Percentiles rank a stretch among this genome's conserved stretches.
Evolutionary conservation across 2,888 invertebrate genomes (phyloP).

Genomic region (Cheilosia impressa): DNA sequence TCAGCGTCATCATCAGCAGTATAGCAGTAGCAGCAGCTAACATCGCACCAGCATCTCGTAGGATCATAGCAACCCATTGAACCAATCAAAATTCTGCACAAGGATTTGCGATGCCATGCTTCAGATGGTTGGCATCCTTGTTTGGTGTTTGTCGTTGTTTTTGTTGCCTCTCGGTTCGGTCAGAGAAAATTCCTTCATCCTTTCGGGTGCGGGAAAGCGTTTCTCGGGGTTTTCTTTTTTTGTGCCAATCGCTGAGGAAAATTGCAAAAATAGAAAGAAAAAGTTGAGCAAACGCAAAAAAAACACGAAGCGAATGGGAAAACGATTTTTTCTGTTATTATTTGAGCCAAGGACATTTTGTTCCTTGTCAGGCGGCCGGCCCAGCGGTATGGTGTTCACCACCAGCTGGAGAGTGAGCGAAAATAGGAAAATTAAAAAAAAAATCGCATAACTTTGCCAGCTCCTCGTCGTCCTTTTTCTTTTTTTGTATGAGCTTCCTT

Average conservation of each 20-base stretch:
- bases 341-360: constrained; percentile 74
- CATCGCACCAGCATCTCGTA: constrained; percentile 62
- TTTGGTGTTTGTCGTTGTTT: constrained; percentile 61
- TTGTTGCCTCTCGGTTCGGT: constrained; percentile 44
- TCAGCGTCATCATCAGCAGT: constrained; percentile 3
- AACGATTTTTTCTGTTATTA: constrained; percentile 73
- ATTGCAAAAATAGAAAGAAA: constrained; percentile 52
- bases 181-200: constrained; percentile 63
- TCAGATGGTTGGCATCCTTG: constrained; percentile 72
- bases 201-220: constrained; percentile 34
- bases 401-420: constrained; percentile 46
- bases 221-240: constrained; percentile 22
- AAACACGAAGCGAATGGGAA: constrained; percentile 57
- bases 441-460: constrained; percentile 71
- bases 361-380: constrained; percentile 39
- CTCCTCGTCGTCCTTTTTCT: constrained; percentile 41
- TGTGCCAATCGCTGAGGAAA: constrained; percentile 41
- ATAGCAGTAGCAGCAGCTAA: constrained; percentile 22
- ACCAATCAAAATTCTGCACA: constrained; percentile 76
- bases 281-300: neutral
- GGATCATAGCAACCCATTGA: constrained; percentile 71
- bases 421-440: constrained; percentile 67
- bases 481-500: constrained; percentile 48
- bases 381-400: constrained; percentile 31
- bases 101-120: constrained; percentile 72